Base-by-base conservation (phyloP, 2,797 vertebrate species). In the Crocidura indochinensis region DNA sequence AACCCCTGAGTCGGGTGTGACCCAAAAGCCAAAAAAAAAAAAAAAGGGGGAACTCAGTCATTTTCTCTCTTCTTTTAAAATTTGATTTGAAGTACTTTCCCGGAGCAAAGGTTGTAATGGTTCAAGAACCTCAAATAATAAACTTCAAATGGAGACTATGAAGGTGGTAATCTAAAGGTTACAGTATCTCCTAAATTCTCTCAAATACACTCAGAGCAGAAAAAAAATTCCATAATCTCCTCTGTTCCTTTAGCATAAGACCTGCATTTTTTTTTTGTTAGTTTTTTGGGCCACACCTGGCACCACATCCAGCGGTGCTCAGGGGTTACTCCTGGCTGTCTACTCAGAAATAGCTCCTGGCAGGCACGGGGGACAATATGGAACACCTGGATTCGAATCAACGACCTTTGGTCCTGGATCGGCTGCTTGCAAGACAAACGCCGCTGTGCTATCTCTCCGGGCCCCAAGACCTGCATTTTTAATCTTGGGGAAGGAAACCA, bases 221-320 rank as follows among this genome's bases (percentile, higher is more conserved):
- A 38, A 38, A n/a, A 19, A 8, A 26, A 64, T 73, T 83, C 49
- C 49, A 38, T 0, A 26, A 10, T 83, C 24, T 67, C 26, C 44
- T 56, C 17, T 27, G 49, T 64, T 90, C 26, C 74, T 87, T 81
- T 87, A 91, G 38, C 1, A 8, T 72, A 27, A 68, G 3, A 73
- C 19, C 64, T 69, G 76, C 29, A 27, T 4, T 79, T 76, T 89
- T 79, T n/a, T n/a, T n/a, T n/a, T n/a, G n/a, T n/a, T n/a, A n/a
- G n/a, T n/a, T n/a, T n/a, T n/a, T n/a, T n/a, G n/a, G n/a, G n/a
- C n/a, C n/a, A n/a, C n/a, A n/a, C n/a, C n/a, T n/a, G n/a, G n/a
- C n/a, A n/a, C n/a, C n/a, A n/a, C n/a, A n/a, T n/a, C n/a, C n/a
- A n/a, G n/a, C n/a, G n/a, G n/a, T n/a, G n/a, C n/a, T n/a, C n/a